Evolutionary conservation across 2,113 vertebrate species (phyloP).

Genomic region (Clarias gariepinus): DNA sequence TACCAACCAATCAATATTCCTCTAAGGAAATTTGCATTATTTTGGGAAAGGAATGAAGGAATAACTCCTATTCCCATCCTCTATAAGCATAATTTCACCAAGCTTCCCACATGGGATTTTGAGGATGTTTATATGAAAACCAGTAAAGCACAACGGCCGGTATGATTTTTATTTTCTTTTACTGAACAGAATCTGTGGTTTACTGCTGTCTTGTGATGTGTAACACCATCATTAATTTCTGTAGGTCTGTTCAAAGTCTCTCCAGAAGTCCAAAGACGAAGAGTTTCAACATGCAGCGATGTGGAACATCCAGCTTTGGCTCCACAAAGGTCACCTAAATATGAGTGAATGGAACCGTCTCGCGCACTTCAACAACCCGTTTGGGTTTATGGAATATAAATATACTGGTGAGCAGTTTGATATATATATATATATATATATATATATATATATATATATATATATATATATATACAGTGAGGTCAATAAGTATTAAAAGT

Average conservation of each 20-base stretch:
- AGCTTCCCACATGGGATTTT: conserved; percentile 67
- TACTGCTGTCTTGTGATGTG: neutral
- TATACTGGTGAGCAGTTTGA: no score
- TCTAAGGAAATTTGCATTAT: neutral
- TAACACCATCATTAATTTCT: conserved; percentile 6
- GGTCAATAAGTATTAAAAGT: no score
- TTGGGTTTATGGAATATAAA: neutral
- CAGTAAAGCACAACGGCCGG: conserved; percentile 47
- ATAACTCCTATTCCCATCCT: conserved; percentile 59
- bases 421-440: no score
- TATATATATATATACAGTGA: no score
- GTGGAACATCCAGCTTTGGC: conserved; percentile 78
- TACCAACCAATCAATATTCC: neutral
- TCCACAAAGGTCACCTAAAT: conserved; percentile 73
- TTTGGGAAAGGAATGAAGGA: neutral
- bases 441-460: no score
- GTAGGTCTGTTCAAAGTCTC: conserved; percentile 74
- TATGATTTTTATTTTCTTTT: conserved; percentile 43
- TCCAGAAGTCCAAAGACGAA: conserved; percentile 68
- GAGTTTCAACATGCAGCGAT: conserved; percentile 74
- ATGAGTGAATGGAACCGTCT: conserved; percentile 80
- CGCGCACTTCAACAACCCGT: conserved; percentile 81
- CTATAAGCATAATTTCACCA: conserved; percentile 36
- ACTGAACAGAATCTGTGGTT: neutral
- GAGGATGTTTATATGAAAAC: conserved; percentile 65